phyloP scores from a whole-genome alignment of 2,113 vertebrate genomes.

The Anolis sagrei region DNA sequence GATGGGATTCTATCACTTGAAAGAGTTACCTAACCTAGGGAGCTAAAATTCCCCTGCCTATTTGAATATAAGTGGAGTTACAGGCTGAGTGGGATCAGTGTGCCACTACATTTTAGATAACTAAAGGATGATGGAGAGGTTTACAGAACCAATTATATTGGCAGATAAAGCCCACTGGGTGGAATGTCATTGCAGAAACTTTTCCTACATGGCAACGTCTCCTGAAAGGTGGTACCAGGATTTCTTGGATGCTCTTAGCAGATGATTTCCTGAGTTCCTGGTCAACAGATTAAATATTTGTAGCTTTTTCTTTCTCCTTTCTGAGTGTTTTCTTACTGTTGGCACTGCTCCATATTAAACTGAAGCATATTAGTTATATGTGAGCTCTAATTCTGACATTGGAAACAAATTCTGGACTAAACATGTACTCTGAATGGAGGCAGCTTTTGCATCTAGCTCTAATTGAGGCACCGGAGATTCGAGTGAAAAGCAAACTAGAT shows the following conservation, averaged over 20 bases:
- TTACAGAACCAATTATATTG: too few species aligned
- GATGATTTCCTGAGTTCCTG: background rate
- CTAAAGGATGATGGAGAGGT: too few species aligned
- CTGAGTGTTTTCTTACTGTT: too few species aligned
- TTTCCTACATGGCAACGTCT: background rate
- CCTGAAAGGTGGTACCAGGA: background rate
- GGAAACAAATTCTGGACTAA: too few species aligned
- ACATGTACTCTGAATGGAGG: too few species aligned
- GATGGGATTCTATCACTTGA: too few species aligned
- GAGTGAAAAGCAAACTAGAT: background rate
- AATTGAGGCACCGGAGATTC: background rate
- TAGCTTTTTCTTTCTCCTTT: background rate
- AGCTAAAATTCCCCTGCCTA: background rate
- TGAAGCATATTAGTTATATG: too few species aligned
- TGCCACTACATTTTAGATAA: background rate
- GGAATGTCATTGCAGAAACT: background rate
- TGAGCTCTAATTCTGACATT: too few species aligned
- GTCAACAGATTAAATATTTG: background rate
- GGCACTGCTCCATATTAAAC: too few species aligned
- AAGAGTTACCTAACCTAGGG: too few species aligned
- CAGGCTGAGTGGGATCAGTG: background rate
- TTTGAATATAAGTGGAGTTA: background rate
- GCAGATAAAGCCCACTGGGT: background rate
- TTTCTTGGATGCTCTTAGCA: background rate
- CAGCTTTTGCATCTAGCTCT: too few species aligned